Evolutionary conservation across 2,797 vertebrate species (phyloP), one percentile per base, ranked within the genome.

Genomic region (Podarcis lilfordi): DNA sequence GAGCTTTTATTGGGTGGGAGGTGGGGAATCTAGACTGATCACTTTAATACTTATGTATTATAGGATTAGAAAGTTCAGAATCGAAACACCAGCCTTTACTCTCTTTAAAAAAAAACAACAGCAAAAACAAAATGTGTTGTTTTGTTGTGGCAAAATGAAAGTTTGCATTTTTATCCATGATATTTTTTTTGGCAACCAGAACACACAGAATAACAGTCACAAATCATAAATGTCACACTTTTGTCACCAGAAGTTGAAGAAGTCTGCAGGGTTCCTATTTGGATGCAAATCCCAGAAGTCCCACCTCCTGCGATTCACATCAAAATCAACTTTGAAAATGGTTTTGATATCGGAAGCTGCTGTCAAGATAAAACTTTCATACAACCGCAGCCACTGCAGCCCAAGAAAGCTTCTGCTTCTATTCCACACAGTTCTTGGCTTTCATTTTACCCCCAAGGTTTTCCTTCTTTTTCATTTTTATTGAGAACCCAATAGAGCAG

Each of bases 161-260:
- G 82, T 87, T 84, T 6, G 32, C 45, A 1, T 80, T 89, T 94
- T 81, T 81, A 11, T 0, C 0, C 86, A 89, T 77, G 83, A 35
- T 89, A 88, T 92, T 78, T 25, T 45, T 68, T 79, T 85, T 85
- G 74, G 89, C 88, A 91, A 85, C 68, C 92, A 74, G 71, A 88
- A 88, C 55, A 8, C 29, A 90, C 89, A 80, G 84, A 89, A 85
- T 88, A 93, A 86, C 84, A 87, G 87, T 93, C 74, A 2, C 90
- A 89, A 92, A 91, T 90, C 32, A 74, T 93, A 90, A 90, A 93
- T 93, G 80, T 94, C 87, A 85, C 69, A 90, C 80, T 82, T 92
- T 92, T 95, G 90, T 92, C 89, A 0, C 80, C 66, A 93, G 87
- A 87, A 93, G 90, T 93, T 93, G 78, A 94, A 92, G 92, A 92